Percentiles rank a stretch among this genome's conserved stretches.
phyloP scores from a whole-genome alignment of 2,113 vertebrate genomes.

The Dipodomys spectabilis region DNA sequence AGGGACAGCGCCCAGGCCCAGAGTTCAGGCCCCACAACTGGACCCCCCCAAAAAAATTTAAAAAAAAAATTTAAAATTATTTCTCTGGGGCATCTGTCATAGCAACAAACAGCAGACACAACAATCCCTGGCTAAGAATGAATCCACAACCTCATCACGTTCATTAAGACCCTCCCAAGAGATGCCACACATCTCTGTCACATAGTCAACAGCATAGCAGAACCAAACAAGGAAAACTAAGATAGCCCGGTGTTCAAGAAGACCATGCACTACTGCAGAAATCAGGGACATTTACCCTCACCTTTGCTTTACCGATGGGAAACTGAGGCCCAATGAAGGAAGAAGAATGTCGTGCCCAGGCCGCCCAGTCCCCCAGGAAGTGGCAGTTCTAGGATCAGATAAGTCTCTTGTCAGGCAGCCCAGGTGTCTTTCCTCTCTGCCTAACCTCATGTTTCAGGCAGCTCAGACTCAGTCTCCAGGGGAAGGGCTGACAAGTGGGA shows the following conservation, averaged over 20 bases:
- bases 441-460: slow-evolving; percentile 46
- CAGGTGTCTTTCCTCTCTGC: not conserved
- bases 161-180: not conserved
- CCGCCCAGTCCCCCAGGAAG: not conserved
- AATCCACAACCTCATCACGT: not conserved
- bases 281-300: not conserved
- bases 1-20: too few relatives aligned
- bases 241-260: not conserved
- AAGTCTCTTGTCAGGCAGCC: not conserved
- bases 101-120: not conserved
- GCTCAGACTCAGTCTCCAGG: not conserved
- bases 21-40: too few relatives aligned
- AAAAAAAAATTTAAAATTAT: not conserved
- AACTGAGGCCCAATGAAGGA: not conserved
- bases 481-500: slow-evolving; percentile 16
- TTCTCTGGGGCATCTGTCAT: not conserved
- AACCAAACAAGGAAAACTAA: not conserved
- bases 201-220: not conserved
- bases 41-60: too few relatives aligned
- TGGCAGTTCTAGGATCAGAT: not conserved
- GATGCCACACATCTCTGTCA: not conserved
- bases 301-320: not conserved
- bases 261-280: not conserved
- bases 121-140: not conserved
- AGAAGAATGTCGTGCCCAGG: not conserved